These are phyloP conservation scores for Brachymystax lenok DNA, from an alignment of 2,797 vertebrate species.

Conservation along the genomic window DNA sequence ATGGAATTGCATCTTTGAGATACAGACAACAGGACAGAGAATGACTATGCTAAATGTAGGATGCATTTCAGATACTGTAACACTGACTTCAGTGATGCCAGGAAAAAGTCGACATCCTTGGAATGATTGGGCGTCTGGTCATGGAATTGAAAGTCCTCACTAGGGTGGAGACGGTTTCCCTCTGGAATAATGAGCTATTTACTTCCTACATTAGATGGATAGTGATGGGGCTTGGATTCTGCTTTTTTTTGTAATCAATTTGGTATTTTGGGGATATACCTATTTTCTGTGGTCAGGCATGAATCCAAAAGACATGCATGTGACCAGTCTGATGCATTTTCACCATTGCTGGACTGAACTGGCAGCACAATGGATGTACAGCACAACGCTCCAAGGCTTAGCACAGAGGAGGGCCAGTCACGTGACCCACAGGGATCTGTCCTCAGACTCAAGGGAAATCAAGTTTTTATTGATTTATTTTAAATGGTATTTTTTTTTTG, in stretches of 20 bases:
- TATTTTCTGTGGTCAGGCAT: neutral
- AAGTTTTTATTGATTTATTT: conserved; percentile 67
- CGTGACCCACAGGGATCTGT: conserved; percentile 29
- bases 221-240: neutral
- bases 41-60: neutral
- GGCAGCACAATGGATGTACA: conserved; percentile 35
- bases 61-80: neutral
- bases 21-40: neutral
- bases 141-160: neutral
- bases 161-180: neutral
- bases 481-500: conserved; percentile 47
- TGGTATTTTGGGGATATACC: neutral
- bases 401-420: conserved; percentile 26
- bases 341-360: neutral
- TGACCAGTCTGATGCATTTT: neutral
- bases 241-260: neutral
- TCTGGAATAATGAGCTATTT: neutral
- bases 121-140: neutral
- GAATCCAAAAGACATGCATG: neutral
- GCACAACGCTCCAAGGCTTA: conserved; percentile 45
- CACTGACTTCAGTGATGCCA: neutral
- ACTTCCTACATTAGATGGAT: neutral
- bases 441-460: conserved; percentile 48
- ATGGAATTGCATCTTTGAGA: neutral
- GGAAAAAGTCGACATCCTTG: neutral